phyloP scores from a whole-genome alignment of 2,113 vertebrate genomes.

The Phrynosoma platyrhinos region DNA sequence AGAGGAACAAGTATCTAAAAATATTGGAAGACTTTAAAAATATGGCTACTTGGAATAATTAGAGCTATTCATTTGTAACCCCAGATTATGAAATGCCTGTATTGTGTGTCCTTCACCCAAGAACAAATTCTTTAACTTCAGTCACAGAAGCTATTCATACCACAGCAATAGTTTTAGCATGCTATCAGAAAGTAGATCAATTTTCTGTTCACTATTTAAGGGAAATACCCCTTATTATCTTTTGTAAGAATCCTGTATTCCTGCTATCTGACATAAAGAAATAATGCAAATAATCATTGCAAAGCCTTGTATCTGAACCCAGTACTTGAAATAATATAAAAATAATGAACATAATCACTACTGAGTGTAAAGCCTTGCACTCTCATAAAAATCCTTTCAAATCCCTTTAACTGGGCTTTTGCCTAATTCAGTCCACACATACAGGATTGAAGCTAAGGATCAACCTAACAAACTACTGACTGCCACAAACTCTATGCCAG shows the following conservation, averaged over 20 bases:
- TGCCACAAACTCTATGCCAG: too few relatives aligned
- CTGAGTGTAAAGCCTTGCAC: neutral
- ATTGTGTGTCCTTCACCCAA: slow-evolving; percentile 68
- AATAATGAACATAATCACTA: slow-evolving; percentile 38
- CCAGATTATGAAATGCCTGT: slow-evolving; percentile 58
- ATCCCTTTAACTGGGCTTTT: slow-evolving; percentile 29
- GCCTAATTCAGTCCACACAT: neutral
- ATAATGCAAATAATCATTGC: slow-evolving; percentile 44
- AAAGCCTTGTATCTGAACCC: neutral
- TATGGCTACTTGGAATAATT: slow-evolving; percentile 58
- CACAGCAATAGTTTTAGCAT: slow-evolving; percentile 88
- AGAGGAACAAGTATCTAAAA: slow-evolving; percentile 68
- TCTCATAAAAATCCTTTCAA: fast-evolving
- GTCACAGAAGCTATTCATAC: slow-evolving; percentile 81
- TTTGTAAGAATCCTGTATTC: slow-evolving; percentile 70
- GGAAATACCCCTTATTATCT: slow-evolving; percentile 79
- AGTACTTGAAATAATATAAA: neutral
- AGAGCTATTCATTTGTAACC: slow-evolving; percentile 66
- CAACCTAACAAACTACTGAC: too few relatives aligned
- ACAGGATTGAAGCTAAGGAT: fast-evolving
- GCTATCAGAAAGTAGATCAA: slow-evolving; percentile 87
- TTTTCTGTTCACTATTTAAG: slow-evolving; percentile 82
- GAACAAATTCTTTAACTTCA: slow-evolving; percentile 71
- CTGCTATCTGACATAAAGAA: slow-evolving; percentile 52
- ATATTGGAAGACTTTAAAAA: slow-evolving; percentile 56